Percentiles rank a stretch among this genome's conserved stretches.
phyloP scores from a whole-genome alignment of 1,140 invertebrate species.

The Aleiodes sp. region DNA sequence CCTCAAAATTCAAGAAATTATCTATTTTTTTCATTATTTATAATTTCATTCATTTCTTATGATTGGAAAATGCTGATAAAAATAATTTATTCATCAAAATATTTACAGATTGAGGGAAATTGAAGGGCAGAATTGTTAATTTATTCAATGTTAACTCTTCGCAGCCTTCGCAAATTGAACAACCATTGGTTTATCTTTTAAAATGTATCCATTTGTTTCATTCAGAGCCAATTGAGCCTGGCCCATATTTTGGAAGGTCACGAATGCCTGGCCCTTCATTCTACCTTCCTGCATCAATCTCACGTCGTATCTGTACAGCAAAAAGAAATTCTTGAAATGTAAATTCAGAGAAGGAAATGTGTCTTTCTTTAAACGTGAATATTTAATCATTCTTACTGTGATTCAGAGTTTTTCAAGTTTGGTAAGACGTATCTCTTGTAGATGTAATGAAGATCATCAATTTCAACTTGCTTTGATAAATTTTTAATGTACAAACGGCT shows the following conservation, averaged over 20 bases:
- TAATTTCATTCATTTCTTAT: too few relatives aligned
- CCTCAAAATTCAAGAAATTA: background rate
- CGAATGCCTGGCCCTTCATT: conserved; percentile 96
- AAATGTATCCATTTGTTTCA: conserved; percentile 89
- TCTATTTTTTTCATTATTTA: too few relatives aligned
- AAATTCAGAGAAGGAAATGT: too few relatives aligned
- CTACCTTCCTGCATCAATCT: conserved; percentile 92
- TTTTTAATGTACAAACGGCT: conserved; percentile 93
- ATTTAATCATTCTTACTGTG: conserved; percentile 60
- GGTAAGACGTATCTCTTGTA: conserved; percentile 76
- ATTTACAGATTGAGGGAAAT: conserved; percentile 27
- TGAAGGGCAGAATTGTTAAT: background rate
- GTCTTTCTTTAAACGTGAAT: too few relatives aligned
- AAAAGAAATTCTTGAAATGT: too few relatives aligned
- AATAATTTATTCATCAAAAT: conserved; percentile 22
- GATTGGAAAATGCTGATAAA: background rate
- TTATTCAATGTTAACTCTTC: conserved; percentile 43
- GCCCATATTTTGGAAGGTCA: conserved; percentile 79
- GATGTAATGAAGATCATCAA: conserved; percentile 81
- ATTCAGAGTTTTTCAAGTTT: conserved; percentile 64
- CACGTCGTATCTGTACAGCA: conserved; percentile 75
- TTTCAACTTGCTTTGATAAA: conserved; percentile 81
- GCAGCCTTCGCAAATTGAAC: conserved; percentile 83
- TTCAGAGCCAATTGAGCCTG: conserved; percentile 79
- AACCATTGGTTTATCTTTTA: conserved; percentile 90